These are phyloP conservation scores for Lasius fuliginosus DNA, from an alignment of 2,888 invertebrate species.

Conservation along the genomic window DNA sequence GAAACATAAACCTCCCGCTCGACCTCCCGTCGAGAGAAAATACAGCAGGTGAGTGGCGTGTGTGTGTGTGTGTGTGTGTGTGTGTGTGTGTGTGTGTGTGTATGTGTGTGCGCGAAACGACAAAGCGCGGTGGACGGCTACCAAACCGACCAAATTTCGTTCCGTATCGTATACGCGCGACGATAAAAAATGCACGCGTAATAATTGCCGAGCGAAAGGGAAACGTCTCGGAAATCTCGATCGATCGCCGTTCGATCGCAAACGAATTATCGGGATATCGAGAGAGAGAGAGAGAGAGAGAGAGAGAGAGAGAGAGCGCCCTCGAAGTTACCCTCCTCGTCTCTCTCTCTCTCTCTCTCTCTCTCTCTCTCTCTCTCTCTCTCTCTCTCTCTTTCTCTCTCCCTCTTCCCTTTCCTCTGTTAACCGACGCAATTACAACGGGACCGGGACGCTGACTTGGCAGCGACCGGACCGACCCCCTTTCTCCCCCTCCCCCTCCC, in stretches of 20 bases:
- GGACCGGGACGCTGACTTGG: slow-evolving; percentile 40
- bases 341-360: too few relatives aligned
- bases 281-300: too few relatives aligned
- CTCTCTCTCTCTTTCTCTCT: too few relatives aligned
- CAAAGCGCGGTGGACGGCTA: not conserved
- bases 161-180: not conserved
- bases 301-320: too few relatives aligned
- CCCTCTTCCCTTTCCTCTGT: not conserved
- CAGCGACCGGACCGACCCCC: slow-evolving; percentile 10
- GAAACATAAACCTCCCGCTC: slow-evolving; percentile 38
- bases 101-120: not conserved
- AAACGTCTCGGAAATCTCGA: not conserved
- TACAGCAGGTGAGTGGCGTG: slow-evolving; percentile 29
- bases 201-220: not conserved
- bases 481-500: not conserved
- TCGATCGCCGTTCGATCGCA: not conserved
- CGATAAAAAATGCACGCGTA: not conserved
- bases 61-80: not conserved
- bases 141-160: not conserved
- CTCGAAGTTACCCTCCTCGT: too few relatives aligned
- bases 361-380: too few relatives aligned
- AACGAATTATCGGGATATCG: not conserved
- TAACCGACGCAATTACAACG: slow-evolving; percentile 33
- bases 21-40: slow-evolving; percentile 34
- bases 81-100: too few relatives aligned